Evolutionary conservation across 2,888 invertebrate species (phyloP).

Genomic region (Agrochola lota): DNA sequence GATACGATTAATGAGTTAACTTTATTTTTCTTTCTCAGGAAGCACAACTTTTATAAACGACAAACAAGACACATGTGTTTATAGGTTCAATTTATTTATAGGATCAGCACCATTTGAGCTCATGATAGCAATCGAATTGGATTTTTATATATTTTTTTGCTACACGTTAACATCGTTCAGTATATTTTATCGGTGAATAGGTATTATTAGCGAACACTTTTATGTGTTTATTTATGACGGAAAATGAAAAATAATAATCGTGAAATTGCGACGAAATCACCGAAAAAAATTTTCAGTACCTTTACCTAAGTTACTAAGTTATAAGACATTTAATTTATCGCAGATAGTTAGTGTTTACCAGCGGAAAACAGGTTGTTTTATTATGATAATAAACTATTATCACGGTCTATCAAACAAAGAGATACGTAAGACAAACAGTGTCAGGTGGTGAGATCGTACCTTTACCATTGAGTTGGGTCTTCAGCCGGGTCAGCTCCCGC

Average conservation of each 20-base stretch:
- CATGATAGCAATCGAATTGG: background rate
- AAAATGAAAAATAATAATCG: conserved; percentile 17
- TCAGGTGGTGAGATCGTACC: conserved; percentile 69
- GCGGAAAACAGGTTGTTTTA: conserved; percentile 46
- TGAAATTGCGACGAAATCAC: conserved; percentile 17
- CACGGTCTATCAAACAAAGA: conserved; percentile 41
- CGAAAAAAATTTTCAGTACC: conserved; percentile 16
- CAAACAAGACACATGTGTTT: background rate
- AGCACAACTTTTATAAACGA: background rate
- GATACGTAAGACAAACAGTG: conserved; percentile 40
- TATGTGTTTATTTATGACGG: background rate
- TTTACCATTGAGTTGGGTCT: conserved; percentile 85
- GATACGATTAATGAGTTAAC: conserved; percentile 14
- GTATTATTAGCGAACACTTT: conserved; percentile 14
- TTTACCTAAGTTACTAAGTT: background rate
- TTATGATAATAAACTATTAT: conserved; percentile 59
- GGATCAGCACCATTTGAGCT: background rate
- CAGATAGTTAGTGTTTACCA: conserved; percentile 36
- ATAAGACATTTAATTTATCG: conserved; percentile 27
- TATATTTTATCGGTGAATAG: background rate
- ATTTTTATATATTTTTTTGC: background rate
- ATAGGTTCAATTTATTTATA: background rate
- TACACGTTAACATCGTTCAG: background rate
- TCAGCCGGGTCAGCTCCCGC: conserved; percentile 81
- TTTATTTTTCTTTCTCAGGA: conserved; percentile 2